Evolutionary conservation across 2,888 invertebrate species (phyloP).

Genomic region (Luffia ferchaultella): DNA sequence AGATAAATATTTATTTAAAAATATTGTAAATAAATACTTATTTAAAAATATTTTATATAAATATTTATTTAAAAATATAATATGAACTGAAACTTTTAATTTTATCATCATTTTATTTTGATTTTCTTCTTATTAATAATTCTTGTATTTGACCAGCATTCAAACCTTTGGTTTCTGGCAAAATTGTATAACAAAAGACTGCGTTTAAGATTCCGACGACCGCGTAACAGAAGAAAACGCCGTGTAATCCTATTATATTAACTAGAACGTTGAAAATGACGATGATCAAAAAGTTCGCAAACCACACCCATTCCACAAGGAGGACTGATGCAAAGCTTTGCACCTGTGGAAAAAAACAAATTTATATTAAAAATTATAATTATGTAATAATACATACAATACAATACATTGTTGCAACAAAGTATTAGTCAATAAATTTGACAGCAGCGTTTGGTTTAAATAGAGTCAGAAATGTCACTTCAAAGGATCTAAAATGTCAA

Average conservation of each 20-base stretch:
- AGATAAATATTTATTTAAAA: too few species aligned
- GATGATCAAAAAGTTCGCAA: constrained; percentile 44
- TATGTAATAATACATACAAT: too few species aligned
- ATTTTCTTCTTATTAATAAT: constrained; percentile 11
- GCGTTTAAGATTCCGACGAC: constrained; percentile 27
- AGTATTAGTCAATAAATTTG: too few species aligned
- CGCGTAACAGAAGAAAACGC: constrained; percentile 45
- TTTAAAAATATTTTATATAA: too few species aligned
- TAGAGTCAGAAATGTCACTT: too few species aligned
- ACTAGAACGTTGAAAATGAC: constrained; percentile 41
- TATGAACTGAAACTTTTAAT: neutral
- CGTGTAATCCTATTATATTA: constrained; percentile 32
- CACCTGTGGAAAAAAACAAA: constrained; percentile 24
- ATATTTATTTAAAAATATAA: too few species aligned
- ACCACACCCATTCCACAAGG: constrained; percentile 46
- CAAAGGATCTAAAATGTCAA: too few species aligned
- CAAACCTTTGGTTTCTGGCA: constrained; percentile 59
- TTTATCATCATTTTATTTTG: constrained; percentile 3
- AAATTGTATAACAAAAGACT: constrained; percentile 27
- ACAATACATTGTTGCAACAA: too few species aligned
- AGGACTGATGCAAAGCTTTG: constrained; percentile 46
- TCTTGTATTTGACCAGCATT: constrained; percentile 43
- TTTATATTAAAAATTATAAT: too few species aligned
- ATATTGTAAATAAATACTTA: too few species aligned
- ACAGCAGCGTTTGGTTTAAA: too few species aligned